A percentile compares a stretch with the other conserved stretches of the same genome.
phyloP scores from a whole-genome alignment of 2,113 vertebrate genomes.

The Alligator sinensis region DNA sequence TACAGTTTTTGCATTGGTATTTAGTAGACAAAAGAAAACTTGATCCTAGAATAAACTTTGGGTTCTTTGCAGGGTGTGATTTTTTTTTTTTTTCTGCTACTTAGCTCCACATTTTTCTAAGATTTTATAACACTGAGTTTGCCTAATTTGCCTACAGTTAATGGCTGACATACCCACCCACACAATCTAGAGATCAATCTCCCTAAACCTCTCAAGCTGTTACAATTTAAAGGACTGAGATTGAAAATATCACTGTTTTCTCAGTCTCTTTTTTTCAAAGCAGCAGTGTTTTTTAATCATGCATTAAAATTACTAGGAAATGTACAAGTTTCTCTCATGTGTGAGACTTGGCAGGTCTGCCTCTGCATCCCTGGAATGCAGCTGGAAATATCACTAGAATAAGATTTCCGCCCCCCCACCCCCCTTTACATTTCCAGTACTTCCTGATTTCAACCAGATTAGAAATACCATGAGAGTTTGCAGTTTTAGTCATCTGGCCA shows the following conservation, averaged over 20 bases:
- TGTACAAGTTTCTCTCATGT: background rate
- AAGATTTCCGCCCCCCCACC: background rate
- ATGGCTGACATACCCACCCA: background rate
- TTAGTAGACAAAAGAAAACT: background rate
- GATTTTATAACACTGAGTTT: background rate
- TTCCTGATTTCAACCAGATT: background rate
- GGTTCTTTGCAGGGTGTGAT: background rate
- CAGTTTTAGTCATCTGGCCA: background rate
- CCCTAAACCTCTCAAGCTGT: background rate
- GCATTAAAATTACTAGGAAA: background rate
- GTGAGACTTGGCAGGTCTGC: background rate
- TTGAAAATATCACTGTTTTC: background rate
- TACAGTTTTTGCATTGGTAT: background rate
- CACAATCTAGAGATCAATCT: background rate
- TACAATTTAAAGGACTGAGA: background rate
- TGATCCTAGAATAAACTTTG: background rate
- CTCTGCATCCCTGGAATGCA: conserved; percentile 5
- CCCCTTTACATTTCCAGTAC: background rate
- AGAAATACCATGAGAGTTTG: background rate
- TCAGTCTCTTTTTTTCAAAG: too few relatives aligned
- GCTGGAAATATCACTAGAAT: background rate
- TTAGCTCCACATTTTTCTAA: background rate
- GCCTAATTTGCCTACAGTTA: background rate
- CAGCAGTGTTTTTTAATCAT: background rate
- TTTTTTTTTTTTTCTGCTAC: background rate